A percentile compares a stretch with the other conserved stretches of the same genome.
phyloP scores from a whole-genome alignment of 2,888 invertebrate species.

The Folsomia manolachei region DNA sequence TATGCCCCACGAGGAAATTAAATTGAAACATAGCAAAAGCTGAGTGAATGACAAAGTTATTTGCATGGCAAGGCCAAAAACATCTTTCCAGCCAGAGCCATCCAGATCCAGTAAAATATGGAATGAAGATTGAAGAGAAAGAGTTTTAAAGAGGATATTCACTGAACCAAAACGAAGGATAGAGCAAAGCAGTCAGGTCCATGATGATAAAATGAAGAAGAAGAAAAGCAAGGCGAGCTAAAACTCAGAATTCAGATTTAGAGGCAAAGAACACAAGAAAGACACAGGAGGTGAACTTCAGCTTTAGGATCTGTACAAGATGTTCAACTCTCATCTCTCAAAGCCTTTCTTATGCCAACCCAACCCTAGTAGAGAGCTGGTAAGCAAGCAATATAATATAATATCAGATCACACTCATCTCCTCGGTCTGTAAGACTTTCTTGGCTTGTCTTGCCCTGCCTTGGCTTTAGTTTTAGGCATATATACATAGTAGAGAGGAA shows the following conservation, averaged over 20 bases:
- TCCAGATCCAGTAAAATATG: background rate
- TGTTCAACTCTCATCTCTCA: constrained; percentile 7
- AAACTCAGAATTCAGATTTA: background rate
- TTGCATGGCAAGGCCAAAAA: too few relatives aligned
- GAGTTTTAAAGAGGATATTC: background rate
- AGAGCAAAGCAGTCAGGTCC: background rate
- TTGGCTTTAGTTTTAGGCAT: background rate
- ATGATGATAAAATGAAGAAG: background rate
- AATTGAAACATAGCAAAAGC: background rate
- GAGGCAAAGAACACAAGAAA: constrained; percentile 8
- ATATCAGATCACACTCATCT: background rate
- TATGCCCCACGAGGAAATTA: background rate
- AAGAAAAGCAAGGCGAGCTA: too few relatives aligned
- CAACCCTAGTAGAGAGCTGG: too few relatives aligned
- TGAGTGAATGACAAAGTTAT: background rate
- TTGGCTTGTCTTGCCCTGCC: background rate
- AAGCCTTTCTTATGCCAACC: background rate
- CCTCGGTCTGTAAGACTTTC: background rate
- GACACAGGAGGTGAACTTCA: constrained; percentile 19
- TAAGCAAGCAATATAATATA: too few relatives aligned
- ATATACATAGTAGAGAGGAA: background rate
- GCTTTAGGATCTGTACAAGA: constrained; percentile 18
- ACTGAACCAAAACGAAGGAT: background rate
- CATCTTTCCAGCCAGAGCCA: too few relatives aligned
- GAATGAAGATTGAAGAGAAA: background rate